Percentiles rank a stretch among this genome's conserved stretches.
These are phyloP conservation scores for Chymomyza fuscimana DNA, from an alignment of 2,888 invertebrate species.

Conservation along the genomic window DNA sequence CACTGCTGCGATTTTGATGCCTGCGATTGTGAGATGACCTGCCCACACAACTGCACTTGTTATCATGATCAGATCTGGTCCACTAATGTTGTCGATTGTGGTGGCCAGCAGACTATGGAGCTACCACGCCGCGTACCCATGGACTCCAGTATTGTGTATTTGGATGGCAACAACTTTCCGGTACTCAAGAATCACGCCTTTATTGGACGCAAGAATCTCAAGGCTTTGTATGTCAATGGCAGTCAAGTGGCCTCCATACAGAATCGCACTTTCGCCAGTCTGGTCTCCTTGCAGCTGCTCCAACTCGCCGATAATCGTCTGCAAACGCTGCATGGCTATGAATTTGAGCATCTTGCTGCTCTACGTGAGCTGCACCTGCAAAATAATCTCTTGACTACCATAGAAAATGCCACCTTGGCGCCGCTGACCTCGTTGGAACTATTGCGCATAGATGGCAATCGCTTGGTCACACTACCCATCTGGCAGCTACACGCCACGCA, in stretches of 20 bases:
- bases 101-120: conserved; percentile 87
- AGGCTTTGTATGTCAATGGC: conserved; percentile 91
- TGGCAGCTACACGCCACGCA: conserved; percentile 83
- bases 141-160: conserved; percentile 95
- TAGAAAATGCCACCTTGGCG: conserved; percentile 89
- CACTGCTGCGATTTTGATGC: conserved; percentile 98
- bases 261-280: conserved; percentile 94
- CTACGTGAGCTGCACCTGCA: conserved; percentile 91
- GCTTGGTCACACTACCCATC: conserved; percentile 89
- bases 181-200: conserved; percentile 94
- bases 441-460: conserved; percentile 91
- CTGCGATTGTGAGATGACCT: conserved; percentile 98
- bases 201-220: conserved; percentile 94
- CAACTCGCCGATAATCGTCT: conserved; percentile 93
- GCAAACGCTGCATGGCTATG: conserved; percentile 89
- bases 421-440: conserved; percentile 89
- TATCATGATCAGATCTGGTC: conserved; percentile 97
- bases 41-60: conserved; percentile 95
- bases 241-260: conserved; percentile 92
- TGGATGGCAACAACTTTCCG: conserved; percentile 93
- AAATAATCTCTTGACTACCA: conserved; percentile 89
- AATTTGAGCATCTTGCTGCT: conserved; percentile 90
- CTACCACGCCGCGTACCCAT: conserved; percentile 94
- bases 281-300: conserved; percentile 89
- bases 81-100: conserved; percentile 95